phyloP scores from a whole-genome alignment of 1,140 invertebrate genomes.

The Steinernema khuongi region DNA sequence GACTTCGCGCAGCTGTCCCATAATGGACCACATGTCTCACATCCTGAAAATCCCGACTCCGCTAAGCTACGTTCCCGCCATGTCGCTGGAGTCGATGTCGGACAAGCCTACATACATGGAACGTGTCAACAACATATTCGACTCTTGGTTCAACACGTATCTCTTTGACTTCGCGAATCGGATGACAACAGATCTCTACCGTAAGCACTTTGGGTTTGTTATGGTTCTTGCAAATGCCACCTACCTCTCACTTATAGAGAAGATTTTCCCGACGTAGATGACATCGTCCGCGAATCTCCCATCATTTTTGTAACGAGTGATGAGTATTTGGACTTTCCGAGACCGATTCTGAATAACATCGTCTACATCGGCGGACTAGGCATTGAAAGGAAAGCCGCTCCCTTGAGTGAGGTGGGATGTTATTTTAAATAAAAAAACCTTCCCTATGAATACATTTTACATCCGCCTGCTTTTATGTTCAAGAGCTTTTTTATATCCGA shows the following conservation, averaged over 20 bases:
- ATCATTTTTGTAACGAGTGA: constrained; percentile 22
- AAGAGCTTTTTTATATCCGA: too few species aligned
- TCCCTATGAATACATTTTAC: too few species aligned
- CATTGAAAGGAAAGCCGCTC: neutral
- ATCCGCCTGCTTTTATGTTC: too few species aligned
- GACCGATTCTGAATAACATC: constrained; percentile 22
- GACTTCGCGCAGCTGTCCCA: constrained; percentile 15
- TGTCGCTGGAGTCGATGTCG: constrained; percentile 14
- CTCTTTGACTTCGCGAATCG: neutral
- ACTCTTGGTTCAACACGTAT: neutral
- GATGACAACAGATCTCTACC: neutral
- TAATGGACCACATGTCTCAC: constrained; percentile 20
- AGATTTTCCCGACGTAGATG: constrained; percentile 17
- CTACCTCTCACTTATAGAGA: neutral
- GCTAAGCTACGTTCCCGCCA: constrained; percentile 19
- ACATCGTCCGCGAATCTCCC: constrained; percentile 3
- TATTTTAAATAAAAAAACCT: neutral
- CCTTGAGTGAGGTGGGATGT: neutral
- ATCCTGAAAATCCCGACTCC: constrained; percentile 23
- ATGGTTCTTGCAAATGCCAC: neutral
- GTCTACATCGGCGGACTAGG: constrained; percentile 24
- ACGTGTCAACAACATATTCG: constrained; percentile 15
- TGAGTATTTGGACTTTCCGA: constrained; percentile 23
- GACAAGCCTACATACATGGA: constrained; percentile 16
- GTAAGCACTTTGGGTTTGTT: constrained; percentile 1